phyloP scores from a whole-genome alignment of 92 coral and sea anemone species.

The Montipora capitata region DNA sequence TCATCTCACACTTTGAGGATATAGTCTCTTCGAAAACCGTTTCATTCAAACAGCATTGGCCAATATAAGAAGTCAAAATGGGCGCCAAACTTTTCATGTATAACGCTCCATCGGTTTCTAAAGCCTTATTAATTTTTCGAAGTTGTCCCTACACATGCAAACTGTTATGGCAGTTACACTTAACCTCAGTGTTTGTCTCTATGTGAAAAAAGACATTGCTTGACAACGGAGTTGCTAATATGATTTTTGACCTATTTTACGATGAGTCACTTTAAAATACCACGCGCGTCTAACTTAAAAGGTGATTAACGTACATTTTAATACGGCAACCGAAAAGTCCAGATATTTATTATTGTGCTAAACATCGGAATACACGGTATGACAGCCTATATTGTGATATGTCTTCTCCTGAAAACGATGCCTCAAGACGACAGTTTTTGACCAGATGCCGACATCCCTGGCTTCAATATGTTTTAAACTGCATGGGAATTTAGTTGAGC shows the following conservation, averaged over 20 bases:
- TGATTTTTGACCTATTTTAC: slow-evolving; percentile 11
- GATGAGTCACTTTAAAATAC: not conserved
- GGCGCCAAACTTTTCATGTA: not conserved
- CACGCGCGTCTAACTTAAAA: not conserved
- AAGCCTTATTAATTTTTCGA: not conserved
- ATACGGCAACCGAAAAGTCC: too few species aligned
- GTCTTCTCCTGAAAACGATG: too few species aligned
- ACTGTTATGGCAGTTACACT: not conserved
- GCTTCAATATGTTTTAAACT: too few species aligned
- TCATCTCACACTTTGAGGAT: not conserved
- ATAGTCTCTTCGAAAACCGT: too few species aligned
- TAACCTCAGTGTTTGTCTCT: not conserved
- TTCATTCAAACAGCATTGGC: too few species aligned
- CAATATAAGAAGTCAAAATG: not conserved
- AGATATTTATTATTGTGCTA: too few species aligned
- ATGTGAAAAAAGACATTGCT: not conserved
- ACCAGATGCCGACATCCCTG: too few species aligned
- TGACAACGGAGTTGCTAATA: not conserved
- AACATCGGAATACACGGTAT: too few species aligned
- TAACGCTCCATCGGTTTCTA: slow-evolving; percentile 17
- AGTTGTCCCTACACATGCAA: not conserved
- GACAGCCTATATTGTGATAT: too few species aligned
- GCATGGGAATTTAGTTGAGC: too few species aligned
- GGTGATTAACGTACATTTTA: not conserved
- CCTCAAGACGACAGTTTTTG: too few species aligned